Conservation (phyloP, 2,797 vertebrate species). For the Pangasius mekongensis region DNA sequence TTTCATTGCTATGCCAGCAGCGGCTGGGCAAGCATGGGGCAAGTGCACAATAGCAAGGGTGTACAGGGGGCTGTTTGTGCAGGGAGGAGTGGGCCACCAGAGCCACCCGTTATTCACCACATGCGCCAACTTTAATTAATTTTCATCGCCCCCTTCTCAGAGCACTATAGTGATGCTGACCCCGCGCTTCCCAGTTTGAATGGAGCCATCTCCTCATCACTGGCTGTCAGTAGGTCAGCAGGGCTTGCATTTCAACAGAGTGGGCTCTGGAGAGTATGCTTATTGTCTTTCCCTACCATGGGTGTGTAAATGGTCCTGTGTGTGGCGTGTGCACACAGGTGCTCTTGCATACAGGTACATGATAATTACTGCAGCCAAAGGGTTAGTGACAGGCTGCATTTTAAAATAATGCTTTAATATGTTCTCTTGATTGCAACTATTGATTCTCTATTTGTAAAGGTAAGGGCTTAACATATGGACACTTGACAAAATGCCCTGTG, state of each 20-base stretch:
- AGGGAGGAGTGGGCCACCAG: slow-evolving; percentile 82
- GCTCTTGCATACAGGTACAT: slow-evolving; percentile 53
- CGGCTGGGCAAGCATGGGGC: slow-evolving; percentile 82
- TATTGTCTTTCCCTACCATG: slow-evolving; percentile 61
- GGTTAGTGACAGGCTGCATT: slow-evolving; percentile 44
- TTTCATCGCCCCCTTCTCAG: slow-evolving; percentile 90
- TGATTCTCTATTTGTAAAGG: slow-evolving; percentile 61
- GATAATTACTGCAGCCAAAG: slow-evolving; percentile 39
- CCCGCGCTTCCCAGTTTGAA: slow-evolving; percentile 73
- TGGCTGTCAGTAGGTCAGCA: slow-evolving; percentile 73
- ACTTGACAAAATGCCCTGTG: slow-evolving; percentile 43
- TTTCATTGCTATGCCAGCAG: slow-evolving; percentile 94
- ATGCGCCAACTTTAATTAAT: slow-evolving; percentile 98
- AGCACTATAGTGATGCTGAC: slow-evolving; percentile 77
- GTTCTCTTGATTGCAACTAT: slow-evolving; percentile 61
- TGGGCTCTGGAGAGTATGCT: slow-evolving; percentile 61
- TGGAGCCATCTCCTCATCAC: slow-evolving; percentile 69
- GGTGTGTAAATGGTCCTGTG: slow-evolving; percentile 44
- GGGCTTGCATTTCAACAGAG: slow-evolving; percentile 49
- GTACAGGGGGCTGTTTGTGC: slow-evolving; percentile 73
- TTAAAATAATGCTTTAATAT: slow-evolving; percentile 59
- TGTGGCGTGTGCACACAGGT: slow-evolving; percentile 14
- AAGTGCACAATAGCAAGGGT: slow-evolving; percentile 88
- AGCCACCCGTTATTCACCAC: slow-evolving; percentile 86
- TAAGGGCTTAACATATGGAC: slow-evolving; percentile 48